Evolutionary conservation across 2,888 invertebrate species (phyloP), one percentile per base, ranked within the genome.

Genomic region (Syritta pipiens): DNA sequence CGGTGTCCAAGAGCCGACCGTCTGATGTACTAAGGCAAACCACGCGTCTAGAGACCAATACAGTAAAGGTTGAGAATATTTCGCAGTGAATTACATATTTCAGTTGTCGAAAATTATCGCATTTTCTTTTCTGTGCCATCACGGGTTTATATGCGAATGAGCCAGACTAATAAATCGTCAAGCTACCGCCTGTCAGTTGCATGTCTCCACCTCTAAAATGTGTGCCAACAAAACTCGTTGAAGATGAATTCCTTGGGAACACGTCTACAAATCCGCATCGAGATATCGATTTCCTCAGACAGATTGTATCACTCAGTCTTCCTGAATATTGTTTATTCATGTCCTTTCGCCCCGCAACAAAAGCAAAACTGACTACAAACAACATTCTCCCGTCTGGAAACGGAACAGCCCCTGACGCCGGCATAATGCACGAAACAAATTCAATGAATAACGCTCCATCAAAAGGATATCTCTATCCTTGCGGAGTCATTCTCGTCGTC

Each of bases 391-490:
- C 5, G 37, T 17, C 10, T 20, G 72, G 57, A n/a, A n/a, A 55
- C 51, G 72, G 35, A 14, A 46, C 12, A 12, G 17, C 37, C 44
- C 46, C 63, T 57, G 72, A 40, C 63, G 63, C 40, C 72, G 32
- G 28, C 42, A 72, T 65, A 30, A 48, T 46, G 12, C 20, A 48
- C n/a, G 10, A 48, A 48, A 63, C 44, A 55, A 28, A 46, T 28
- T 49, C 24, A 19, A 68, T 48, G 42, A 22, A 67, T 37, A 48
- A 48, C 28, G 26, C 55, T 53, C 32, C 55, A 55, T 63, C 51
- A 48, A 71, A 14, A 48, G 46, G 40, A 55, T 19, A n/a, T 30
- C 48, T 53, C n/a, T n/a, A n/a, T n/a, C 22, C 62, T 30, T 53
- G 10, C 35, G 12, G 9, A 42, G 19, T 12, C 28, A 55, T 10